Evolutionary conservation across 2,797 vertebrate genomes (phyloP).

Genomic region (Diceros bicornis): DNA sequence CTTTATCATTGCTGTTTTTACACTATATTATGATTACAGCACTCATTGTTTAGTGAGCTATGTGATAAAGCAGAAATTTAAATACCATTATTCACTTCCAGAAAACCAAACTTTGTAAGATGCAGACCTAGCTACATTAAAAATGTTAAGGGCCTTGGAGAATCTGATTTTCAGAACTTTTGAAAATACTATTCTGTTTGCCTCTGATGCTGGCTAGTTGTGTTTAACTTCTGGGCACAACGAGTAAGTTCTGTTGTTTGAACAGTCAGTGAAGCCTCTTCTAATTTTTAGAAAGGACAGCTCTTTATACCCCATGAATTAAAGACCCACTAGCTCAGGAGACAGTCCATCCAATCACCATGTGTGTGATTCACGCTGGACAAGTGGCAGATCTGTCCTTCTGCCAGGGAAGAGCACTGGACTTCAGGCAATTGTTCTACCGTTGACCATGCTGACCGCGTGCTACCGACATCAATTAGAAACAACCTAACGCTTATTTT

Average conservation of each 20-base stretch:
- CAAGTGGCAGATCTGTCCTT: neutral
- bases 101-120: neutral
- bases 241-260: neutral
- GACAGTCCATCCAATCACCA: neutral
- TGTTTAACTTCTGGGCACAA: neutral
- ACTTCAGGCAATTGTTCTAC: neutral
- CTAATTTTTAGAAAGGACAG: constrained; percentile 6
- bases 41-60: neutral
- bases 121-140: neutral
- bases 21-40: neutral
- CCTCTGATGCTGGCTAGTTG: neutral
- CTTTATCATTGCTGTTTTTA: neutral
- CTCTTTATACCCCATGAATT: neutral
- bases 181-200: neutral
- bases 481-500: neutral
- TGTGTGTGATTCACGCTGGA: too few relatives aligned
- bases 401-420: neutral
- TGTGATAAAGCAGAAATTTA: neutral
- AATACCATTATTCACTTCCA: neutral
- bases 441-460: neutral
- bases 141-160: neutral
- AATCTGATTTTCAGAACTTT: constrained; percentile 46
- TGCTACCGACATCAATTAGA: neutral
- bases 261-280: constrained; percentile 3
- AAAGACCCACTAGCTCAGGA: neutral